Percentiles rank a stretch among this genome's conserved stretches.
phyloP scores from a whole-genome alignment of 2,113 vertebrate genomes.

The Pterocles gutturalis region DNA sequence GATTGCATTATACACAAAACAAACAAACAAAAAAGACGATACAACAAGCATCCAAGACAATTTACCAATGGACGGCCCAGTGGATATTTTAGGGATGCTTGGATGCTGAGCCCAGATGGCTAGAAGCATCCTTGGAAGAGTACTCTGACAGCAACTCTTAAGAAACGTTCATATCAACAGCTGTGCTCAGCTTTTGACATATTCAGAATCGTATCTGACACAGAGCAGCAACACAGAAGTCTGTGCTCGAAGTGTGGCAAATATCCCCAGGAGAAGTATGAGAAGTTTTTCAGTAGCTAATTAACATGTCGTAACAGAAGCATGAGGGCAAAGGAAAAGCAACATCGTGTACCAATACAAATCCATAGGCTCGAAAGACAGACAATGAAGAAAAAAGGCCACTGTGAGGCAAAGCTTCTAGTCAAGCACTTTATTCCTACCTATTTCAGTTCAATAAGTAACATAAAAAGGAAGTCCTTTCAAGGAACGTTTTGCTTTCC shows the following conservation, averaged over 20 bases:
- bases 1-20: not conserved
- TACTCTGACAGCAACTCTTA: not conserved
- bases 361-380: not conserved
- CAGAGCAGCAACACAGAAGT: not conserved
- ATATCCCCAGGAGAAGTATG: not conserved
- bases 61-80: not conserved
- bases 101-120: not conserved
- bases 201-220: not conserved
- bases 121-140: not conserved
- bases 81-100: not conserved
- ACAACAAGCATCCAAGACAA: not conserved
- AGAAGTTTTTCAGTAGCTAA: not conserved
- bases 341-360: not conserved
- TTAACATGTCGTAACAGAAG: not conserved
- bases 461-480: not conserved
- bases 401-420: not conserved
- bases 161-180: not conserved
- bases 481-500: not conserved
- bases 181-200: not conserved
- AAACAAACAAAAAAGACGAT: not conserved
- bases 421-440: not conserved
- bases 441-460: not conserved
- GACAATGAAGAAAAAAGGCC: not conserved
- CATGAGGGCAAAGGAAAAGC: not conserved
- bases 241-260: not conserved